Evolutionary conservation across 2,797 vertebrate genomes (phyloP).

Genomic region (Pseudopleuronectes americanus): DNA sequence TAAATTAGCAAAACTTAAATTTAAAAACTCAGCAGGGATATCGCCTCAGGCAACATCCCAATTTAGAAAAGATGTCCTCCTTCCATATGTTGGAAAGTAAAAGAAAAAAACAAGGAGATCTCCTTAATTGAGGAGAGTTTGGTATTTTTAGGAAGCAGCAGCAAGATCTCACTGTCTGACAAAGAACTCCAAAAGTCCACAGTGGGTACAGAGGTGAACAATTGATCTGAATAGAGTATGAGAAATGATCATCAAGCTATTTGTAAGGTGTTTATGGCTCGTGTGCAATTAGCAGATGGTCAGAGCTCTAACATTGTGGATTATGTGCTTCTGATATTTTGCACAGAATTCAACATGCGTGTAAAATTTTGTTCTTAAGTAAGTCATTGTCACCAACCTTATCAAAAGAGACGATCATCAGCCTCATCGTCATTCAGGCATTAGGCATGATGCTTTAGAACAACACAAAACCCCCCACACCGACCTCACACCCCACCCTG

Average conservation of each 20-base stretch:
- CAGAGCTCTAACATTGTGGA: neutral
- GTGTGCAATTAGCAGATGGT: neutral
- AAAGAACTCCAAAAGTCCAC: neutral
- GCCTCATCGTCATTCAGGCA: neutral
- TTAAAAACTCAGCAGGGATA: conserved; percentile 50
- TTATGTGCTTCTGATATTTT: neutral
- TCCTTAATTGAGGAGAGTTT: conserved; percentile 29
- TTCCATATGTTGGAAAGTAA: conserved; percentile 47
- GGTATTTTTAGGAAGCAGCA: conserved; percentile 17
- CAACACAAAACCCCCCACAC: neutral
- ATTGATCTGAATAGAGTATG: neutral
- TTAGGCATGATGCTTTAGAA: neutral
- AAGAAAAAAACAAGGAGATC: conserved; percentile 28
- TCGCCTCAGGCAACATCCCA: conserved; percentile 46
- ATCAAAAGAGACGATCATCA: neutral
- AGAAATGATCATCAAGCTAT: neutral
- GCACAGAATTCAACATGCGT: neutral
- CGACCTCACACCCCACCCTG: too few species aligned
- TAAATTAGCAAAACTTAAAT: conserved; percentile 54
- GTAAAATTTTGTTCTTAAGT: neutral
- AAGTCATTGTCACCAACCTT: neutral
- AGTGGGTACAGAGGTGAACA: neutral
- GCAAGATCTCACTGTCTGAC: conserved; percentile 3
- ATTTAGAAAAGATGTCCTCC: conserved; percentile 54
- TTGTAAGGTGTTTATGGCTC: conserved; percentile 8